A percentile compares a stretch with the other conserved stretches of the same genome.
phyloP scores from a whole-genome alignment of 2,113 vertebrate species.

The Egretta garzetta region DNA sequence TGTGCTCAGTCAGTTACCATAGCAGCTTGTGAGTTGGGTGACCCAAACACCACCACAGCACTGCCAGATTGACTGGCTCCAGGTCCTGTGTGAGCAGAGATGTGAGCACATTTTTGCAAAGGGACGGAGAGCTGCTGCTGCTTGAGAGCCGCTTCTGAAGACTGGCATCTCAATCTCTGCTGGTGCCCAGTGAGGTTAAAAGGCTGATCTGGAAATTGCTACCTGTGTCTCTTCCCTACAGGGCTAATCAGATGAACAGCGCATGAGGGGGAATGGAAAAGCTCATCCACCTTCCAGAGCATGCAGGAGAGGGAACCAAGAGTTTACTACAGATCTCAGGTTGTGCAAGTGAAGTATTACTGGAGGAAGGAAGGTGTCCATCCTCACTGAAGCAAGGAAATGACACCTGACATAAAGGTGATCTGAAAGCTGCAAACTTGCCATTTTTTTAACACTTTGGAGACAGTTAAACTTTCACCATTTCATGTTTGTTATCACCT shows the following conservation, averaged over 20 bases:
- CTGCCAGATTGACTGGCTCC: neutral
- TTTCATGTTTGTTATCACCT: neutral
- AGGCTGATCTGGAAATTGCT: neutral
- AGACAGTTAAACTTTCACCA: neutral
- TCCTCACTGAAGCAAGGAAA: neutral
- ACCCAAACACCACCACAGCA: neutral
- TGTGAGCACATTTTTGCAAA: accelerated
- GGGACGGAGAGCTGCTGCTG: neutral
- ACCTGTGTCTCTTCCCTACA: neutral
- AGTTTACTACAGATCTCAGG: neutral
- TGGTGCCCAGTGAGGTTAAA: neutral
- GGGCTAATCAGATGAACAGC: neutral
- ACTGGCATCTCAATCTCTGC: neutral
- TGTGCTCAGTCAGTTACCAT: neutral
- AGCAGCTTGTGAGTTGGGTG: neutral
- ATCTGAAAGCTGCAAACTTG: neutral
- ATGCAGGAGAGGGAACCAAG: neutral
- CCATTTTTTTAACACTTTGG: neutral
- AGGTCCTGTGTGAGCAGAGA: neutral
- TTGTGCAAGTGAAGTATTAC: neutral
- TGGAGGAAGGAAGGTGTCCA: neutral
- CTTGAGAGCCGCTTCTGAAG: neutral
- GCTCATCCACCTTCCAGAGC: neutral
- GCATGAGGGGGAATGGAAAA: neutral
- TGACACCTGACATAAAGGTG: neutral